phyloP scores from a whole-genome alignment of 2,888 invertebrate genomes.

The Limnephilus lunatus region DNA sequence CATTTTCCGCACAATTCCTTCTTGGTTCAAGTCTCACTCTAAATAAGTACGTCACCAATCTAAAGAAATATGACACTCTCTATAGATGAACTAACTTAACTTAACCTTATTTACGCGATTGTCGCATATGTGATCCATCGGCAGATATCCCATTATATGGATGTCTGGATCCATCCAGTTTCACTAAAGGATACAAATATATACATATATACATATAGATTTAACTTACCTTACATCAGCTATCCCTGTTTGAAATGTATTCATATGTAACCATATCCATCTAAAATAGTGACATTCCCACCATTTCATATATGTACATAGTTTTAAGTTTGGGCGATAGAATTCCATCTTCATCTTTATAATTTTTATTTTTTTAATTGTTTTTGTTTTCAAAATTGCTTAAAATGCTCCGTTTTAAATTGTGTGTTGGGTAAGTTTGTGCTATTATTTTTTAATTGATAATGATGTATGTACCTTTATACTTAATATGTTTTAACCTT shows the following conservation, averaged over 20 bases:
- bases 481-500: background rate
- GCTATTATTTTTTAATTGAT: background rate
- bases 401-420: background rate
- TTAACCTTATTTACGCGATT: too few species aligned
- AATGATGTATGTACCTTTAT: background rate
- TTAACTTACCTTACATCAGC: background rate
- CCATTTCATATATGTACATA: background rate
- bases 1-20: background rate
- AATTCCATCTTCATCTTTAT: background rate
- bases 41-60: background rate
- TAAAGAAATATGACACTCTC: background rate
- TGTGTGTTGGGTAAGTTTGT: background rate
- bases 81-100: too few species aligned
- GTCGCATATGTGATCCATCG: too few species aligned
- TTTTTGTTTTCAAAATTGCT: background rate
- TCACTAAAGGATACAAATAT: too few species aligned
- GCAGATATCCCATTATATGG: too few species aligned
- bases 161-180: too few species aligned
- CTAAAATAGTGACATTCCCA: constrained; percentile 24
- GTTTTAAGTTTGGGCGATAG: constrained; percentile 1
- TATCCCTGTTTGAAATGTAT: background rate
- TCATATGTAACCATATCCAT: background rate
- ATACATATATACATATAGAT: background rate
- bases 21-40: background rate
- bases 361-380: background rate